A percentile compares a stretch with the other conserved stretches of the same genome.
Conservation (phyloP, 2,113 vertebrate genomes). For the Phoenicopterus ruber region DNA sequence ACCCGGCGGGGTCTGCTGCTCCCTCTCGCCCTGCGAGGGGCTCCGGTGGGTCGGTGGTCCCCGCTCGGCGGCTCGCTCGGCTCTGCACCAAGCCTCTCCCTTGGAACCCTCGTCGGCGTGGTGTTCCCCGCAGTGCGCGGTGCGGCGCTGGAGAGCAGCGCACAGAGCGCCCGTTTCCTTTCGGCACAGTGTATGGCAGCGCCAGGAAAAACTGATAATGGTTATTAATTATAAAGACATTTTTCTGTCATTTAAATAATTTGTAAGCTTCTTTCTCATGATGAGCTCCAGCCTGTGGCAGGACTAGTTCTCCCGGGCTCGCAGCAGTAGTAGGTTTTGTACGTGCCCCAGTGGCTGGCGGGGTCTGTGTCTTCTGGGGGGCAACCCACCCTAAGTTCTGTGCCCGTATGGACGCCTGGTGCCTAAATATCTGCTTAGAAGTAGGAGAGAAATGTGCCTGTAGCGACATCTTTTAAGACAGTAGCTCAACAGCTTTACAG, state of each 20-base stretch:
- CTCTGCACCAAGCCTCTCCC: neutral
- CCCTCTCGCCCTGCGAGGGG: neutral
- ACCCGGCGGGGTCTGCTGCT: neutral
- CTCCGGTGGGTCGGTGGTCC: accelerated
- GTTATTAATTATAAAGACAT: neutral
- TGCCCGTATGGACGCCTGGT: accelerated
- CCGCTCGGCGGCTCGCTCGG: neutral
- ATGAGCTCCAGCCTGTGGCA: neutral
- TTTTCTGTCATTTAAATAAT: neutral
- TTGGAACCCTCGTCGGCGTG: accelerated
- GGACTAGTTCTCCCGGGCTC: no score
- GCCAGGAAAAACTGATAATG: neutral
- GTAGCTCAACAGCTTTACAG: neutral
- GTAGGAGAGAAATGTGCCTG: neutral
- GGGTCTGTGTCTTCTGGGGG: neutral
- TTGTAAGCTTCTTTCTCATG: neutral
- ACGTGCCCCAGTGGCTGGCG: accelerated
- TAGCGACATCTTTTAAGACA: neutral
- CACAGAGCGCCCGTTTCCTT: neutral
- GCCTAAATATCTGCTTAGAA: neutral
- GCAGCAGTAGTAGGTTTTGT: neutral
- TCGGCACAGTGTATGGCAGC: no score
- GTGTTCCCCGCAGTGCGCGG: neutral
- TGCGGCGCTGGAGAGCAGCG: accelerated
- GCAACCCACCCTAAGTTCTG: neutral